Base-by-base conservation (phyloP, 1,140 invertebrate species). In the Plectrocnemia conspersa region DNA sequence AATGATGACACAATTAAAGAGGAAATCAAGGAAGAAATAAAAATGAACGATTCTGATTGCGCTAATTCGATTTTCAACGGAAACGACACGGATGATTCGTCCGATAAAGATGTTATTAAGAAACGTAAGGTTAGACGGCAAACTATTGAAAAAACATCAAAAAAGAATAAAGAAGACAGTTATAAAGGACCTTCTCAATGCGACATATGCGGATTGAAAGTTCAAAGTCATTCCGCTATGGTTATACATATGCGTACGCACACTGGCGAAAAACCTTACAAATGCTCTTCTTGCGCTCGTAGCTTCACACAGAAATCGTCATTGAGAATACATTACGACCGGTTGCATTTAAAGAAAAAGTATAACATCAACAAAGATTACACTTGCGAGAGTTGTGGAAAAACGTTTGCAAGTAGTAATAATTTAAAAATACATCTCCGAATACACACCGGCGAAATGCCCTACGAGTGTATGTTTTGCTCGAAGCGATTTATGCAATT, bases 351-450 rank as follows among this genome's bases (percentile, higher is more conserved):
- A 1, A 35, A 7, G 7, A 32, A 29, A 22, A 35, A 25, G n/a
- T n/a, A 15, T 11, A 11, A 50, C 10, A 6, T 16, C 2, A 19
- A 15, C 1, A 24, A 71, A 27, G 68, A 68, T 3, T 72, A 63
- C 46, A 44, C 68, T 0, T 76, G 74, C 56, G 55, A 64, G 2
- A 65, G 68, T 23, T 76, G 73, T 59, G 65, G 64, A 3, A 74
- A 73, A 54, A 63, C 59, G 21, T 74, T 76, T 61, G 63, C 60
- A 38, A 66, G 71, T 13, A 71, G 64, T 19, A 66, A 63, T 22
- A 63, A 71, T 27, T 64, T 74, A 2, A 61, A 64, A 6, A 70
- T 70, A 29, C 83, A 86, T 63, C 75, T 77, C 21, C 23, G 61
- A 53, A 59, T 49, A 15, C 70, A 74, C 52, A 68, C 64, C n/a